A percentile compares a stretch with the other conserved stretches of the same genome.
Evolutionary conservation across 2,113 vertebrate genomes (phyloP).

Genomic region (Apodemus speciosus): DNA sequence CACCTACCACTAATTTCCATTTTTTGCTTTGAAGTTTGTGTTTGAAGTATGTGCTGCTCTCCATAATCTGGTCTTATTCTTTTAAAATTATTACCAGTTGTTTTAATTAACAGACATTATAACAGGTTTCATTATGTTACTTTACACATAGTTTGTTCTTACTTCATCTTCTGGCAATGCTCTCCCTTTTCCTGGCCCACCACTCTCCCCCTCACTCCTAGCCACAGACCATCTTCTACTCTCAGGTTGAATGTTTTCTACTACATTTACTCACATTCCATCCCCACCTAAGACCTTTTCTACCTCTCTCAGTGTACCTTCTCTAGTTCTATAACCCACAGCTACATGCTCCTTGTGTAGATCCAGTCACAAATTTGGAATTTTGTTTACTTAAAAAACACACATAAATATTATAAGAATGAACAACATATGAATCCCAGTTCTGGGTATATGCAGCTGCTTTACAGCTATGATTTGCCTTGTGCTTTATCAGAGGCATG

Average conservation of each 20-base stretch:
- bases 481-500: too few species aligned
- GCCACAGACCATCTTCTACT: not conserved
- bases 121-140: not conserved
- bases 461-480: too few species aligned
- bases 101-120: not conserved
- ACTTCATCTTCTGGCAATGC: not conserved
- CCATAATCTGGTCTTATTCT: not conserved
- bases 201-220: fast-evolving
- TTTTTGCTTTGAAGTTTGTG: not conserved
- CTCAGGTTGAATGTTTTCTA: not conserved
- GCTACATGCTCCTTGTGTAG: too few species aligned
- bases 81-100: not conserved
- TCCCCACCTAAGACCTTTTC: not conserved
- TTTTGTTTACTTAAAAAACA: too few species aligned
- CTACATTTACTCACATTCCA: not conserved
- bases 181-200: not conserved
- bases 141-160: not conserved
- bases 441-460: too few species aligned
- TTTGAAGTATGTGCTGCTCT: not conserved
- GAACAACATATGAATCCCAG: too few species aligned
- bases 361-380: too few species aligned
- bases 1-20: not conserved
- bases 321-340: not conserved
- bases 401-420: not conserved
- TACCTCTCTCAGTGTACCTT: not conserved